These are phyloP conservation scores for Dendrocopos noguchii DNA, from an alignment of 2,113 vertebrate species.

Conservation along the genomic window DNA sequence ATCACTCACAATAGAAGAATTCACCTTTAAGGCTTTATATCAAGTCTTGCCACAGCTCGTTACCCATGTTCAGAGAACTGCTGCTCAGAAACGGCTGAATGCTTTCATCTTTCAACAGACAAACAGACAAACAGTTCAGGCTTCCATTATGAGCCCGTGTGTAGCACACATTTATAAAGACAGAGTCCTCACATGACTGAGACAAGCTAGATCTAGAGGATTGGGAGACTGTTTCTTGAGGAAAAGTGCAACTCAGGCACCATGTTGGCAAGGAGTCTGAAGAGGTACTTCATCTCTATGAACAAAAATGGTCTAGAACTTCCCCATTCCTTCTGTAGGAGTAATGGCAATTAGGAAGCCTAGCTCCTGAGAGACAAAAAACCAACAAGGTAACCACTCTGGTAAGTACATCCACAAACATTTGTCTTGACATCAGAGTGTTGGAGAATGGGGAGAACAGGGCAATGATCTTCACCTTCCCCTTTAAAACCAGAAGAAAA, in stretches of 20 bases:
- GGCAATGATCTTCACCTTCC: neutral
- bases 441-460: neutral
- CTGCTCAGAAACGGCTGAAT: neutral
- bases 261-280: neutral
- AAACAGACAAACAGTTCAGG: neutral
- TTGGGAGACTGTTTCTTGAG: neutral
- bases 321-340: neutral
- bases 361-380: neutral
- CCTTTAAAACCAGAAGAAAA: neutral
- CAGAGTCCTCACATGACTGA: neutral
- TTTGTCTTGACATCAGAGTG: neutral
- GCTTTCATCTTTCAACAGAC: constrained; percentile 7
- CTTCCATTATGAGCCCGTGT: neutral
- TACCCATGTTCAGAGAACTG: neutral
- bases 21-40: neutral
- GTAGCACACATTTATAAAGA: neutral
- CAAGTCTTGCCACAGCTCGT: neutral
- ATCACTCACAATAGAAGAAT: neutral
- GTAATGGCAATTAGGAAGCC: neutral
- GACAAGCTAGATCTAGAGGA: neutral
- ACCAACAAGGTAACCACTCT: neutral
- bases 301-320: neutral
- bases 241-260: neutral
- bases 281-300: neutral
- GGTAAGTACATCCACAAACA: neutral